A percentile compares a stretch with the other conserved stretches of the same genome.
These are phyloP conservation scores for Meta bourneti DNA, from an alignment of 2,888 invertebrate species.

Conservation along the genomic window DNA sequence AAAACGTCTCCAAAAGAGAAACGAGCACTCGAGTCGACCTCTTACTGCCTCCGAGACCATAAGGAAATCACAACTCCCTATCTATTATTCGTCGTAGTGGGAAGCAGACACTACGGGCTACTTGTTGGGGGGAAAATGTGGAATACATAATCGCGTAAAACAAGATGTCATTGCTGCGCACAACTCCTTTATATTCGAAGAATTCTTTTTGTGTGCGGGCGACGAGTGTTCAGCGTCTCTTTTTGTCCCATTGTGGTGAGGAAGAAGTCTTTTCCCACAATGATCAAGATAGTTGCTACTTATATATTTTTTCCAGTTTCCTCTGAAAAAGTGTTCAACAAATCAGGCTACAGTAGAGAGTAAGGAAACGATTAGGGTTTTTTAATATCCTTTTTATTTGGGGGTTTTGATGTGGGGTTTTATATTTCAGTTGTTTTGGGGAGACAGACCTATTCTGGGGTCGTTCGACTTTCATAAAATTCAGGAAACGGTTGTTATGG, in stretches of 20 bases:
- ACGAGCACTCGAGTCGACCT: background rate
- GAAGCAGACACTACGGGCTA: background rate
- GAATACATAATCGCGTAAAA: slow-evolving; percentile 23
- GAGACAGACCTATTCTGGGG: too few species aligned
- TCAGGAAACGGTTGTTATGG: background rate
- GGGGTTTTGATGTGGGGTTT: too few species aligned
- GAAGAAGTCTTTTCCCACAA: background rate
- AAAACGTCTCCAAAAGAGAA: background rate
- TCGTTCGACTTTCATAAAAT: background rate
- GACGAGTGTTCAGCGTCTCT: background rate
- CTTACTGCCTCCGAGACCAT: background rate
- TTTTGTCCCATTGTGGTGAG: background rate
- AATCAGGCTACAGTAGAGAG: slow-evolving; percentile 12
- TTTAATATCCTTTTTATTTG: too few species aligned
- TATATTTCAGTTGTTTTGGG: too few species aligned
- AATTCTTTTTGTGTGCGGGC: slow-evolving; percentile 2
- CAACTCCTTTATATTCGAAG: slow-evolving; percentile 15
- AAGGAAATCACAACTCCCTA: slow-evolving; percentile 2
- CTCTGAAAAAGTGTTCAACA: slow-evolving; percentile 25
- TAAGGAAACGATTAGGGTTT: slow-evolving; percentile 40
- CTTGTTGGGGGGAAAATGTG: background rate
- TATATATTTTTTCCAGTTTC: too few species aligned
- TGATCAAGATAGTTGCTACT: slow-evolving; percentile 20
- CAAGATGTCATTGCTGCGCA: slow-evolving; percentile 6
- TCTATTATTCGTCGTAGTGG: slow-evolving; percentile 6